These are phyloP conservation scores for Cataglyphis altisquamis DNA, from an alignment of 2,888 invertebrate species.

Conservation along the genomic window DNA sequence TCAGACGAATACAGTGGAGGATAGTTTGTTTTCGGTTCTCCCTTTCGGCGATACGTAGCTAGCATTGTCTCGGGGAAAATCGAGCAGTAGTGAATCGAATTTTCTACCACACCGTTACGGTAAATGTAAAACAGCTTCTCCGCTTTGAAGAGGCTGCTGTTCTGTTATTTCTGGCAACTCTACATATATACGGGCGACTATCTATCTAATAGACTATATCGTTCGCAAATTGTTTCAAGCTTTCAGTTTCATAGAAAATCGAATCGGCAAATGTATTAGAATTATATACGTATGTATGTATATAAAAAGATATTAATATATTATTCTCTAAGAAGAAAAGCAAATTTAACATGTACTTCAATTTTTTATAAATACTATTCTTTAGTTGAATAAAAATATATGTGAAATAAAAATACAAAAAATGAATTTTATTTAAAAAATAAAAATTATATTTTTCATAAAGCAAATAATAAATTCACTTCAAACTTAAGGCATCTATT, in stretches of 20 bases:
- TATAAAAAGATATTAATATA: neutral
- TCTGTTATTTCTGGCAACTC: neutral
- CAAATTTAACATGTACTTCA: neutral
- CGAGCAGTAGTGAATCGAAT: conserved; percentile 39
- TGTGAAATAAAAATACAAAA: neutral
- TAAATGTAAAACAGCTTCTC: conserved; percentile 45
- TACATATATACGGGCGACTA: neutral
- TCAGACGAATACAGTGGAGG: conserved; percentile 29
- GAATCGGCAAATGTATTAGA: neutral
- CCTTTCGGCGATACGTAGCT: conserved; percentile 46
- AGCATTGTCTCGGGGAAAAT: conserved; percentile 48
- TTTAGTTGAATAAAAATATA: neutral
- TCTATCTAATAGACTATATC: neutral
- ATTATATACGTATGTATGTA: neutral
- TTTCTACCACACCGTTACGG: conserved; percentile 17
- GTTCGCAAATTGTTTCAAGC: neutral
- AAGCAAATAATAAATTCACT: neutral
- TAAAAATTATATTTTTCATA: neutral
- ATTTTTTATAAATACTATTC: neutral
- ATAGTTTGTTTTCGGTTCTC: conserved; percentile 49
- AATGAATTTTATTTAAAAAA: neutral
- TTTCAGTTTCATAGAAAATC: neutral
- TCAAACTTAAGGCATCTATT: neutral
- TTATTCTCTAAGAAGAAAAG: neutral
- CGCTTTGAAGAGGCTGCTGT: neutral